Conservation (phyloP, 1,140 invertebrate species). For the Parapsyche elsis region DNA sequence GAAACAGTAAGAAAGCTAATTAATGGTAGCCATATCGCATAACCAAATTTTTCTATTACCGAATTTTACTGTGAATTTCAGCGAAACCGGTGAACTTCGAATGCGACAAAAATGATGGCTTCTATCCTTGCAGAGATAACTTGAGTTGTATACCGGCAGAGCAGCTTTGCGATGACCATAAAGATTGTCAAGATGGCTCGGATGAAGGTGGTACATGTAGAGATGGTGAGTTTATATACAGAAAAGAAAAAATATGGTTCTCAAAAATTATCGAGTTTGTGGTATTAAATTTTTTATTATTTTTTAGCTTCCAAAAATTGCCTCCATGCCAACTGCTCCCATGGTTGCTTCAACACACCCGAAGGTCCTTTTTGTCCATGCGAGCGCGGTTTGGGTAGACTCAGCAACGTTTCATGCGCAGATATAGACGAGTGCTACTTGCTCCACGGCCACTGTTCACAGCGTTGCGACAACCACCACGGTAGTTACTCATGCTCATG, state of each 20-base stretch:
- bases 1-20: too few species aligned
- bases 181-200: slow-evolving; percentile 82
- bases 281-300: background rate
- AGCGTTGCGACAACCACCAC: slow-evolving; percentile 81
- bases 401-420: slow-evolving; percentile 65
- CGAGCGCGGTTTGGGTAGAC: slow-evolving; percentile 57
- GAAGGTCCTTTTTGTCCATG: slow-evolving; percentile 50
- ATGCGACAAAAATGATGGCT: slow-evolving; percentile 63
- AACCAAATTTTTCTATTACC: too few species aligned
- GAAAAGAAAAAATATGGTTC: slow-evolving; percentile 34
- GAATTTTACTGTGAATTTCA: too few species aligned
- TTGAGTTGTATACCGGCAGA: slow-evolving; percentile 73
- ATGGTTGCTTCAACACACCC: slow-evolving; percentile 62
- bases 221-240: slow-evolving; percentile 56
- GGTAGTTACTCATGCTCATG: slow-evolving; percentile 87
- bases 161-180: slow-evolving; percentile 77
- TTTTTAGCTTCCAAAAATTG: slow-evolving; percentile 61
- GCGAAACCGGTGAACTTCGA: slow-evolving; percentile 11
- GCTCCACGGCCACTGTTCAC: slow-evolving; percentile 74
- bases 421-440: slow-evolving; percentile 62
- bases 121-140: slow-evolving; percentile 70
- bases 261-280: slow-evolving; percentile 57
- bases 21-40: too few species aligned
- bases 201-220: slow-evolving; percentile 75
- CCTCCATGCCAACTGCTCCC: slow-evolving; percentile 61